A percentile compares a stretch with the other conserved stretches of the same genome.
Conservation (phyloP, 2,888 invertebrate genomes). For the Mesopsocus fuscifrons region DNA sequence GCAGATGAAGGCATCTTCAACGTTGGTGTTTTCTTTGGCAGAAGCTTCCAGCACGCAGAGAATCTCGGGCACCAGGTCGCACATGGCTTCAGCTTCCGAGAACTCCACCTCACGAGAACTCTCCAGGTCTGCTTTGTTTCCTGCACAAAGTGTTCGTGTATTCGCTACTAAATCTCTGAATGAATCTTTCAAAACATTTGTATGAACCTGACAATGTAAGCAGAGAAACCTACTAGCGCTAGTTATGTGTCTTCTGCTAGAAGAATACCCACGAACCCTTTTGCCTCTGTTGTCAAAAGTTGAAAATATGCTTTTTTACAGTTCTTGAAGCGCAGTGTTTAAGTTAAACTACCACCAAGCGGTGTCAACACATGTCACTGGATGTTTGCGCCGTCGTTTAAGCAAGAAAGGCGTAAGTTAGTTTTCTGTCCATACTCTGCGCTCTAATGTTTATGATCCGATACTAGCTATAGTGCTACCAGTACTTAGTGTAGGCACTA, state of each 20-base stretch:
- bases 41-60: slow-evolving; percentile 76
- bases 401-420: too few relatives aligned
- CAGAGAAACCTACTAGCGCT: too few relatives aligned
- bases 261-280: too few relatives aligned
- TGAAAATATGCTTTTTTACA: neutral
- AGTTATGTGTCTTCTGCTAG: too few relatives aligned
- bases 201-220: neutral
- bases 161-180: slow-evolving; percentile 8
- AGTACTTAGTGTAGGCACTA: too few relatives aligned
- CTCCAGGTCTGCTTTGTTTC: slow-evolving; percentile 73
- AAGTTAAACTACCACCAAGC: too few relatives aligned
- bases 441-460: too few relatives aligned
- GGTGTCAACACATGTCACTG: too few relatives aligned
- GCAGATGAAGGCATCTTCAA: slow-evolving; percentile 72
- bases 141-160: too few relatives aligned
- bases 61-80: slow-evolving; percentile 70
- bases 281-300: slow-evolving; percentile 1
- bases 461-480: too few relatives aligned
- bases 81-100: slow-evolving; percentile 71
- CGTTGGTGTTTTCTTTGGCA: slow-evolving; percentile 78
- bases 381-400: too few relatives aligned
- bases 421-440: too few relatives aligned
- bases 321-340: neutral
- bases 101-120: slow-evolving; percentile 65
- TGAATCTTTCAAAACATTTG: neutral